Percentiles rank a stretch among this genome's conserved stretches.
phyloP scores from a whole-genome alignment of 2,797 vertebrate species.

The Natrix natrix region DNA sequence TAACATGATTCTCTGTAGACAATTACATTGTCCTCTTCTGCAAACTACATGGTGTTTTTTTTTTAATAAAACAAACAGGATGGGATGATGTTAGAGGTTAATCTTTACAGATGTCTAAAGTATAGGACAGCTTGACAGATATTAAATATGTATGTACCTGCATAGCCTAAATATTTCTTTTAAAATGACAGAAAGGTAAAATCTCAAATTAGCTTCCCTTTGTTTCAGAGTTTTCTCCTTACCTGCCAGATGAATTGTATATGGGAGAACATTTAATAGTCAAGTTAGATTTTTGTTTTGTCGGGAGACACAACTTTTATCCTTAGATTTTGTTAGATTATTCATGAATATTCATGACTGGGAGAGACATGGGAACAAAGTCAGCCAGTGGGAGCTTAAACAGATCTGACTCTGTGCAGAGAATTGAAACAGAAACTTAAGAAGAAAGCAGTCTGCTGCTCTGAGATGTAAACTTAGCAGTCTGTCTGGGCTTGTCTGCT shows the following conservation, averaged over 20 bases:
- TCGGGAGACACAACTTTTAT: background rate
- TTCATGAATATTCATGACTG: too few species aligned
- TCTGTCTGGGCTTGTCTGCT: too few species aligned
- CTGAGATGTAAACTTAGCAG: too few species aligned
- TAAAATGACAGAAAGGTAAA: background rate
- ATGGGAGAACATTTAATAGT: background rate
- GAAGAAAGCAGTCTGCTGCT: too few species aligned
- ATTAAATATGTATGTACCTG: background rate
- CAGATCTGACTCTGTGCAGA: too few species aligned
- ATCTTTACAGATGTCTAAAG: background rate
- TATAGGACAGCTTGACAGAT: background rate
- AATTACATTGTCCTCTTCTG: conserved; percentile 57
- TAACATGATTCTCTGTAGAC: conserved; percentile 19
- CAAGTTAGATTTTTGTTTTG: background rate
- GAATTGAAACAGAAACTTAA: too few species aligned
- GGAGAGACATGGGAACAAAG: too few species aligned
- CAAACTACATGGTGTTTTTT: conserved; percentile 54
- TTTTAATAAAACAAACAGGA: background rate
- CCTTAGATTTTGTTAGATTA: background rate
- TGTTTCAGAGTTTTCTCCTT: background rate
- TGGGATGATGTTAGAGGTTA: background rate
- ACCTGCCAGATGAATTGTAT: background rate
- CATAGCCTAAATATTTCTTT: background rate
- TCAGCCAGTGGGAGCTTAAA: too few species aligned
- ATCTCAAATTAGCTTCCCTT: background rate